phyloP scores from a whole-genome alignment of 53 echinoderm and acorn worm genomes.

The Henricia sp. region DNA sequence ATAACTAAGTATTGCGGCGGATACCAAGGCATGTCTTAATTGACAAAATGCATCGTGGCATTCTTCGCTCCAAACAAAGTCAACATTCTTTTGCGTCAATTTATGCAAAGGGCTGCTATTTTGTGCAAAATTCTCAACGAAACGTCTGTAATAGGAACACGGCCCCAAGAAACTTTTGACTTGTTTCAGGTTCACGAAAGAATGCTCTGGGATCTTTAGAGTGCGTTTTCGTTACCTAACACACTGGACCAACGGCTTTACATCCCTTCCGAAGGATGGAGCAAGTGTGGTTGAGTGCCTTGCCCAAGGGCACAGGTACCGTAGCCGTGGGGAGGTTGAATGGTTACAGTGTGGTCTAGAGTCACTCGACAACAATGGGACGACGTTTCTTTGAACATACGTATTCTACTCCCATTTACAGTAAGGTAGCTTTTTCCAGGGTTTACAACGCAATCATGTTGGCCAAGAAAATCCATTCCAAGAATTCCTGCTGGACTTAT shows the following conservation, averaged over 20 bases:
- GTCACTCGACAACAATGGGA: background rate
- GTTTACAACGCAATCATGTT: too few relatives aligned
- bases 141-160: background rate
- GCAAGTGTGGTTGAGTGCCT: too few relatives aligned
- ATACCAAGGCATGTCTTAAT: background rate
- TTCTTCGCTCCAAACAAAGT: background rate
- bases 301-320: too few relatives aligned
- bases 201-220: too few relatives aligned
- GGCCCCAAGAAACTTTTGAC: conserved; percentile 8
- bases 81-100: conserved; percentile 4
- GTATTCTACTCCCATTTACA: background rate
- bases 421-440: background rate
- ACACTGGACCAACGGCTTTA: too few relatives aligned
- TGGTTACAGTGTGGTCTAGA: background rate
- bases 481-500: background rate
- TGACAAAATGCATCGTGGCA: background rate
- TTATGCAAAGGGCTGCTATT: background rate
- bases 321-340: conserved; percentile 1
- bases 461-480: conserved; percentile 10
- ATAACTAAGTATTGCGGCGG: background rate
- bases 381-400: background rate
- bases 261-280: too few relatives aligned
- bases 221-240: too few relatives aligned
- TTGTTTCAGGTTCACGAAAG: background rate
- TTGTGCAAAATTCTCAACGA: background rate